phyloP scores from a whole-genome alignment of 2,888 invertebrate species.

The Candidula unifasciata region DNA sequence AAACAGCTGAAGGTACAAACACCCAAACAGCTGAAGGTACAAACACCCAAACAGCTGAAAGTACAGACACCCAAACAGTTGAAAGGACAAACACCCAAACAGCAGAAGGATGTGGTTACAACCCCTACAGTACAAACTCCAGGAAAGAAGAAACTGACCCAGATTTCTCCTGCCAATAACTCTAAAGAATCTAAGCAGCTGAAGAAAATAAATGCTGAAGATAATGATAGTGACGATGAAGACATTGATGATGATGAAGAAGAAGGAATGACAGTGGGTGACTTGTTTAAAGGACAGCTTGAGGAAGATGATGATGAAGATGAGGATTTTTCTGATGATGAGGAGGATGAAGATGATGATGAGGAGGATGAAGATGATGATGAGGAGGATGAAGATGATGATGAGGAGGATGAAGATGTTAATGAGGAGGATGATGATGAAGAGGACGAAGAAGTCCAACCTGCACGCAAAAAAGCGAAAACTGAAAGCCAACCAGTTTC shows the following conservation, averaged over 20 bases:
- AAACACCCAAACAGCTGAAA: neutral
- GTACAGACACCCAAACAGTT: neutral
- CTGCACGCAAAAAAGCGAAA: constrained; percentile 6
- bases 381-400: neutral
- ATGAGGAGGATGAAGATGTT: constrained; percentile 6
- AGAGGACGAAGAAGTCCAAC: neutral
- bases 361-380: neutral
- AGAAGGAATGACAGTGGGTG: neutral
- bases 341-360: neutral
- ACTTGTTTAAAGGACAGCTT: constrained; percentile 13
- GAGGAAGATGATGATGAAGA: neutral
- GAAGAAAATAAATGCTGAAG: neutral
- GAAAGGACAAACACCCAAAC: too few species aligned
- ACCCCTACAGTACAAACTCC: neutral
- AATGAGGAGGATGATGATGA: constrained; percentile 36
- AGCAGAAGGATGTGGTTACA: neutral
- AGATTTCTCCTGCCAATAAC: neutral
- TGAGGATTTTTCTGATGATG: neutral
- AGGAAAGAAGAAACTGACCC: constrained; percentile 6
- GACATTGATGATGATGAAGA: constrained; percentile 3
- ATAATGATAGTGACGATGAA: neutral
- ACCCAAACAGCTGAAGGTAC: neutral
- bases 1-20: constrained; percentile 12
- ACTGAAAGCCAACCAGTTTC: neutral
- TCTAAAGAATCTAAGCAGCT: neutral